phyloP scores from a whole-genome alignment of 2,797 vertebrate genomes.

The Acipenser oxyrinchus region DNA sequence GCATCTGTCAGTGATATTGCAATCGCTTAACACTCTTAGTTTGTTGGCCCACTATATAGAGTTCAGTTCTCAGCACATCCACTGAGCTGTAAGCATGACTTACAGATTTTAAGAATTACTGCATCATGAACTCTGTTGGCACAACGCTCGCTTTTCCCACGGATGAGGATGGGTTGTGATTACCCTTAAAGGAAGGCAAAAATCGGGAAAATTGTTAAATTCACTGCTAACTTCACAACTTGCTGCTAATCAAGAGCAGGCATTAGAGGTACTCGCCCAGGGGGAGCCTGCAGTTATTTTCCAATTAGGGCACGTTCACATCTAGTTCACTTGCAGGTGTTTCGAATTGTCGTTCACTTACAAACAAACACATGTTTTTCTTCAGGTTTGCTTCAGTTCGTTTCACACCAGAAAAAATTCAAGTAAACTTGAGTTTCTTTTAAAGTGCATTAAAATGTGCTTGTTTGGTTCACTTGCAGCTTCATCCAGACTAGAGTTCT shows the following conservation, averaged over 20 bases:
- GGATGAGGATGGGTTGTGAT: background rate
- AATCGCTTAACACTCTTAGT: slow-evolving; percentile 7
- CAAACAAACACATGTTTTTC: no score
- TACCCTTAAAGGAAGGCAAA: slow-evolving; percentile 10
- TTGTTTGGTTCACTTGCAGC: no score
- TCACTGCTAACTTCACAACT: slow-evolving; percentile 51
- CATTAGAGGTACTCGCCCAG: slow-evolving; percentile 48
- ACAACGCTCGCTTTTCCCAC: background rate
- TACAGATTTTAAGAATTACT: slow-evolving; percentile 12
- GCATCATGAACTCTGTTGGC: slow-evolving; percentile 4
- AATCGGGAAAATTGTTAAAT: slow-evolving; percentile 18
- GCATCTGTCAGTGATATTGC: no score
- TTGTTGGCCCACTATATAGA: slow-evolving; percentile 11
- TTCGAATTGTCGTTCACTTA: no score
- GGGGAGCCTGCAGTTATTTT: slow-evolving; percentile 59
- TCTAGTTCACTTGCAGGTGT: no score
- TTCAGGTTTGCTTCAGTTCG: no score
- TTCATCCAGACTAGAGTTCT: no score
- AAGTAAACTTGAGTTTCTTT: no score
- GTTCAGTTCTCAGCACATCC: slow-evolving; percentile 3
- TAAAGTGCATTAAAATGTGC: no score
- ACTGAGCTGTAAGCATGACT: slow-evolving; percentile 10
- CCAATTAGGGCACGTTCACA: slow-evolving; percentile 47
- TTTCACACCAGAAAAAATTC: no score
- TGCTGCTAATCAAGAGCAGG: slow-evolving; percentile 58